These are phyloP conservation scores for Drosophila mimica DNA, from an alignment of 2,888 invertebrate species.

Conservation along the genomic window DNA sequence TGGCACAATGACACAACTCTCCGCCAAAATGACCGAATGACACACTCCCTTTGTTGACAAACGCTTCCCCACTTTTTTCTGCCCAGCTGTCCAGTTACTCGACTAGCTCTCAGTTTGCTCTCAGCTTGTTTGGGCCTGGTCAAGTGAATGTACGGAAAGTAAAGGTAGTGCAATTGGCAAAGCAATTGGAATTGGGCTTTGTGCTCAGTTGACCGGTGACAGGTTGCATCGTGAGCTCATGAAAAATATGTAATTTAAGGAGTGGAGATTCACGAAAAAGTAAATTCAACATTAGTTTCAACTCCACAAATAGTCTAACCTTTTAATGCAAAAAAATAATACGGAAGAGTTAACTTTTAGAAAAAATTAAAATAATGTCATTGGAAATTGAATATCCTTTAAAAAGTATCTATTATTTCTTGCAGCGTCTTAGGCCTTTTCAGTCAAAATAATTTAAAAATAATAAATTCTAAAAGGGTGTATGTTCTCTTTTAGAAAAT, in stretches of 20 bases:
- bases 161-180: slow-evolving; percentile 44
- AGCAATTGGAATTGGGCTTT: slow-evolving; percentile 16
- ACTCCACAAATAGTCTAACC: not conserved
- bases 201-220: slow-evolving; percentile 33
- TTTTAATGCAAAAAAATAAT: not conserved
- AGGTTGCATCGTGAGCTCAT: slow-evolving; percentile 2
- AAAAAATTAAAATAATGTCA: not conserved
- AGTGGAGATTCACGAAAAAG: not conserved
- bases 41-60: slow-evolving; percentile 53
- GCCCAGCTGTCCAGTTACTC: slow-evolving; percentile 17
- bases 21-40: slow-evolving; percentile 70
- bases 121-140: slow-evolving; percentile 19
- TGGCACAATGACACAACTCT: slow-evolving; percentile 63
- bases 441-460: no score
- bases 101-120: not conserved
- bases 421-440: no score
- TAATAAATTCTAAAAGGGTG: no score
- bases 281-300: not conserved
- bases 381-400: not conserved
- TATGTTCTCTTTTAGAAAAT: not conserved
- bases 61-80: slow-evolving; percentile 8
- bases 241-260: not conserved
- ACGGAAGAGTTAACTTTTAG: not conserved
- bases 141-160: slow-evolving; percentile 54
- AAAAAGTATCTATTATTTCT: not conserved